These are phyloP conservation scores for Cephalopterus ornatus DNA, from an alignment of 2,113 vertebrate species.

Conservation along the genomic window DNA sequence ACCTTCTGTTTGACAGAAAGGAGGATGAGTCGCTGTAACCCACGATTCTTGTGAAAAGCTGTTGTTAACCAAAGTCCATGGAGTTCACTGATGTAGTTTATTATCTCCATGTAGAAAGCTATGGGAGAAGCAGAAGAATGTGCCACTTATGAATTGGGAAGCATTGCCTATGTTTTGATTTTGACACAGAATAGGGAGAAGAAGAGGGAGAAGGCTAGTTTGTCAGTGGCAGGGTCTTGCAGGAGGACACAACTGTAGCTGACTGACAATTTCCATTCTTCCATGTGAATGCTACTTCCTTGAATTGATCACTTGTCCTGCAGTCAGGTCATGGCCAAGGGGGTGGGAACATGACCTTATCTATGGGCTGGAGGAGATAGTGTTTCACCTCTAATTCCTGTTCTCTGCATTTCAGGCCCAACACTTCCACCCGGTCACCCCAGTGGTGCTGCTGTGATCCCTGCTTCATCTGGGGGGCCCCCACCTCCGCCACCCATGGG, in stretches of 20 bases:
- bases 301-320: rapidly evolving
- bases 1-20: neutral
- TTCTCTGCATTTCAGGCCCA: constrained; percentile 80
- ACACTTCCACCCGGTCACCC: constrained; percentile 87
- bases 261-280: neutral
- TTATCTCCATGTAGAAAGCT: neutral
- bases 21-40: neutral
- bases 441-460: constrained; percentile 74
- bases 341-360: rapidly evolving
- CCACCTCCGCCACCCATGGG: constrained; percentile 86
- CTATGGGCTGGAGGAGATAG: rapidly evolving
- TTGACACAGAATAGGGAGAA: neutral
- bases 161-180: neutral
- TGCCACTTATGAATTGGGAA: neutral
- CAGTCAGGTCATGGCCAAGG: neutral
- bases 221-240: neutral
- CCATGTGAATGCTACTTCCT: neutral
- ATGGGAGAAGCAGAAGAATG: neutral
- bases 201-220: neutral
- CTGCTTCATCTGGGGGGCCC: constrained; percentile 80
- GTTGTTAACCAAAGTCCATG: rapidly evolving
- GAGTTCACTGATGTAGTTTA: neutral
- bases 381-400: neutral
- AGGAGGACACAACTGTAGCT: neutral
- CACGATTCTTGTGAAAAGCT: neutral